A percentile compares a stretch with the other conserved stretches of the same genome.
Conservation (phyloP, 1,140 invertebrate species). For the Plodia interpunctella region DNA sequence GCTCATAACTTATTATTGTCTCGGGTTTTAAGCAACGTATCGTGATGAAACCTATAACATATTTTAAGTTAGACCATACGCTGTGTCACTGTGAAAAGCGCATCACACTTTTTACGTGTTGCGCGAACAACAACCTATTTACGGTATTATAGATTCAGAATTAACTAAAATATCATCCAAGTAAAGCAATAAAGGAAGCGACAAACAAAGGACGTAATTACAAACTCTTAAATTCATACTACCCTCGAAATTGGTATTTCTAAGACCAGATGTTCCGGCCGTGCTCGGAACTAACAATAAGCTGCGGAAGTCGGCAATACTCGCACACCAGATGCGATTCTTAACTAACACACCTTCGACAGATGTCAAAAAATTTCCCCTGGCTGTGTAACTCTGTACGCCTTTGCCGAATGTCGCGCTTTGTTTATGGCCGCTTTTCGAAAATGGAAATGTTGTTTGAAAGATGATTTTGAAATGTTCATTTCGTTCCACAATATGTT, state of each 20-base stretch:
- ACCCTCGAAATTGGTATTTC: constrained; percentile 4
- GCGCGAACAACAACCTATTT: too few relatives aligned
- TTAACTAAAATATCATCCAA: too few relatives aligned
- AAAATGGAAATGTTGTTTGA: background rate
- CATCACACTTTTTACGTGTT: too few relatives aligned
- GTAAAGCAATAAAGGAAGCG: background rate
- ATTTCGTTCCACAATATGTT: too few relatives aligned
- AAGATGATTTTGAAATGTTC: too few relatives aligned
- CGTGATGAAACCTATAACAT: too few relatives aligned
- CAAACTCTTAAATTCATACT: constrained; percentile 9
- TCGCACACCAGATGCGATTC: constrained; percentile 14
- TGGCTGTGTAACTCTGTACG: background rate
- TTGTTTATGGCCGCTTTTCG: background rate
- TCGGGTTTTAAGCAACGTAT: too few relatives aligned
- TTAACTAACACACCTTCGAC: constrained; percentile 9
- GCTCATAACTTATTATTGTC: too few relatives aligned
- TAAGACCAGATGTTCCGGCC: constrained; percentile 15
- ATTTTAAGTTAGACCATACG: too few relatives aligned
- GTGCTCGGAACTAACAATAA: constrained; percentile 13
- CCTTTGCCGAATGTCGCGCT: constrained; percentile 1
- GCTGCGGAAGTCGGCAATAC: constrained; percentile 17
- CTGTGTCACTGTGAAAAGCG: too few relatives aligned
- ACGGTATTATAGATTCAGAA: too few relatives aligned
- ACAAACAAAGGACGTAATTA: constrained; percentile 3
- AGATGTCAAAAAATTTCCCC: constrained; percentile 16